These are phyloP conservation scores for Torymus texanus DNA, from an alignment of 2,888 invertebrate genomes.

Conservation along the genomic window DNA sequence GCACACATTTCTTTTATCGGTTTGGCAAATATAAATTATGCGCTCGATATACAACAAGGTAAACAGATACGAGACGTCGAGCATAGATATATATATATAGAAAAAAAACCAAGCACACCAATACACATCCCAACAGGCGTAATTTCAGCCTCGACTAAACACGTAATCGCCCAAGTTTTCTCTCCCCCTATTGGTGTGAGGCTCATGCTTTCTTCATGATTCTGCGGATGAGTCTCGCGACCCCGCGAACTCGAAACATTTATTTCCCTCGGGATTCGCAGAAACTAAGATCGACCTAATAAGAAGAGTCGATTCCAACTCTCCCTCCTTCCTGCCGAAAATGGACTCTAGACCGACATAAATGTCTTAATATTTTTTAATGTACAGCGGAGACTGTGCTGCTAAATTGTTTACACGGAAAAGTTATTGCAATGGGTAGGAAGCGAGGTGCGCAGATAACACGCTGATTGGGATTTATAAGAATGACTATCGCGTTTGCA, in stretches of 20 bases:
- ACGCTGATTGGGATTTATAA: slow-evolving; percentile 47
- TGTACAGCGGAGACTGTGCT: slow-evolving; percentile 1
- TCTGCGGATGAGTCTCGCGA: slow-evolving; percentile 24
- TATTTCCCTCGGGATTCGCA: slow-evolving; percentile 47
- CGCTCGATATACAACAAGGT: too few relatives aligned
- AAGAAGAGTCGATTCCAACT: slow-evolving; percentile 30
- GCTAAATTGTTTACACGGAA: slow-evolving; percentile 30
- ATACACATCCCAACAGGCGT: background rate
- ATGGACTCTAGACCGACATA: background rate
- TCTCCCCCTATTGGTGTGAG: background rate
- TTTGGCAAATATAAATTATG: too few relatives aligned
- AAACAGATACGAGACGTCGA: too few relatives aligned
- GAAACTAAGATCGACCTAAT: slow-evolving; percentile 33
- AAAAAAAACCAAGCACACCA: background rate
- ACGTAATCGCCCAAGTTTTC: slow-evolving; percentile 27
- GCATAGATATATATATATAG: too few relatives aligned
- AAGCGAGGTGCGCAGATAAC: background rate
- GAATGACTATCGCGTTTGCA: background rate
- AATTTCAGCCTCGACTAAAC: slow-evolving; percentile 8
- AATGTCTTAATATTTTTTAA: slow-evolving; percentile 44
- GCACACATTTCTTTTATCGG: too few relatives aligned
- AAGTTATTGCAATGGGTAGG: slow-evolving; percentile 19
- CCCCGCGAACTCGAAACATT: slow-evolving; percentile 33
- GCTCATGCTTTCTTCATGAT: slow-evolving; percentile 22
- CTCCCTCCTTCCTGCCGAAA: background rate